A percentile compares a stretch with the other conserved stretches of the same genome.
Evolutionary conservation across 2,888 invertebrate genomes (phyloP).

Genomic region (Metellina segmentata): DNA sequence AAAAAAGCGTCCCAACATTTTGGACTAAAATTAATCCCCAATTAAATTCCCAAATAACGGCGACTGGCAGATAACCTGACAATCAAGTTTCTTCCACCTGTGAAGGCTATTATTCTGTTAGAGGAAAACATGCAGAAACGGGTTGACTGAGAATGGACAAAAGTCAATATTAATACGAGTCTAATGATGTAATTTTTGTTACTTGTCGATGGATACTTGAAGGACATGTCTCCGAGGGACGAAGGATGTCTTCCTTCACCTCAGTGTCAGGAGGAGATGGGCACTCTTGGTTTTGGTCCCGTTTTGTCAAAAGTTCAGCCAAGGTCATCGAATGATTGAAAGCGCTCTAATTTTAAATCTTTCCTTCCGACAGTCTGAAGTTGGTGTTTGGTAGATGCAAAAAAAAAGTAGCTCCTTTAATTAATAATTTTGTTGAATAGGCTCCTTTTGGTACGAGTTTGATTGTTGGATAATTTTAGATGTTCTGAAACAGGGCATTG

Average conservation of each 20-base stretch:
- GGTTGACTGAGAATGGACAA: background rate
- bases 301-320: background rate
- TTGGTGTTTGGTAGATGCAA: no score
- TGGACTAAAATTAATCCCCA: background rate
- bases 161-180: background rate
- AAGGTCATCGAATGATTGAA: constrained; percentile 13
- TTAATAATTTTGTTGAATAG: no score
- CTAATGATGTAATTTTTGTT: constrained; percentile 19
- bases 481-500: no score
- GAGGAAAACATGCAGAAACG: background rate
- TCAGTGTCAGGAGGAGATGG: background rate
- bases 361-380: background rate
- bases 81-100: background rate
- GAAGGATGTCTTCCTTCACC: constrained; percentile 6
- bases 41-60: no score
- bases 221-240: background rate
- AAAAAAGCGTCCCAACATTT: background rate
- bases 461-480: no score
- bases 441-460: no score
- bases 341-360: constrained; percentile 13
- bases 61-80: background rate
- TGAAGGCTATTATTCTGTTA: background rate
- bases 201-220: background rate
- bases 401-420: no score
- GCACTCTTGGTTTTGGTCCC: background rate